These are phyloP conservation scores for Macquaria ambigua DNA, from an alignment of 2,113 vertebrate species.

Conservation along the genomic window DNA sequence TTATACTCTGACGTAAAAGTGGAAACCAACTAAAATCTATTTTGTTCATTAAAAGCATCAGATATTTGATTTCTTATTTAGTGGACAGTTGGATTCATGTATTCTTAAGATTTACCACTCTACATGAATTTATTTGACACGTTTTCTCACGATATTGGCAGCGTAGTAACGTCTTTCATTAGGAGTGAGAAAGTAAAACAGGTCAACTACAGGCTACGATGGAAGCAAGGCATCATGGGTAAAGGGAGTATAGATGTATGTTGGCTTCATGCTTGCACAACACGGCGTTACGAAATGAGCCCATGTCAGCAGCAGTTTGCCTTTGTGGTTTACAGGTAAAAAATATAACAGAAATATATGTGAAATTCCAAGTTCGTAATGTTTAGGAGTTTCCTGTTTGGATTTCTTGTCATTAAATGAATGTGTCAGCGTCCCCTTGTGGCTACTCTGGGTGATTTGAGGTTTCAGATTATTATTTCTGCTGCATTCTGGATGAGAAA, in stretches of 20 bases:
- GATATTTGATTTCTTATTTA: background rate
- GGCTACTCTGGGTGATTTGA: too few relatives aligned
- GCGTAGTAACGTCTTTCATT: background rate
- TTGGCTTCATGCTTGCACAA: too few relatives aligned
- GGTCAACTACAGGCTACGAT: background rate
- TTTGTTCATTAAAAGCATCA: background rate
- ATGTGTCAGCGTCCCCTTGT: too few relatives aligned
- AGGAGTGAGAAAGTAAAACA: background rate
- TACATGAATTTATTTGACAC: background rate
- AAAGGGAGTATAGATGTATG: background rate
- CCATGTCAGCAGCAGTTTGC: too few relatives aligned
- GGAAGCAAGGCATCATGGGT: background rate
- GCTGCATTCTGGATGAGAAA: too few relatives aligned
- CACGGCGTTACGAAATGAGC: too few relatives aligned
- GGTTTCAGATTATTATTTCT: too few relatives aligned
- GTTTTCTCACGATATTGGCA: background rate
- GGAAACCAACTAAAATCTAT: background rate
- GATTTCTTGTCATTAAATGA: too few relatives aligned
- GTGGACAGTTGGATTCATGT: background rate
- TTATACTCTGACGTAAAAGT: background rate
- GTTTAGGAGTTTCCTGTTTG: too few relatives aligned
- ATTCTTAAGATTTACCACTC: background rate
- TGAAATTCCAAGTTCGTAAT: too few relatives aligned
- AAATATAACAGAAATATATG: too few relatives aligned
- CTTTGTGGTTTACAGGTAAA: too few relatives aligned